Percentiles rank a stretch among this genome's conserved stretches.
Evolutionary conservation across 2,113 vertebrate genomes (phyloP).

Genomic region (Eulemur rufifrons): DNA sequence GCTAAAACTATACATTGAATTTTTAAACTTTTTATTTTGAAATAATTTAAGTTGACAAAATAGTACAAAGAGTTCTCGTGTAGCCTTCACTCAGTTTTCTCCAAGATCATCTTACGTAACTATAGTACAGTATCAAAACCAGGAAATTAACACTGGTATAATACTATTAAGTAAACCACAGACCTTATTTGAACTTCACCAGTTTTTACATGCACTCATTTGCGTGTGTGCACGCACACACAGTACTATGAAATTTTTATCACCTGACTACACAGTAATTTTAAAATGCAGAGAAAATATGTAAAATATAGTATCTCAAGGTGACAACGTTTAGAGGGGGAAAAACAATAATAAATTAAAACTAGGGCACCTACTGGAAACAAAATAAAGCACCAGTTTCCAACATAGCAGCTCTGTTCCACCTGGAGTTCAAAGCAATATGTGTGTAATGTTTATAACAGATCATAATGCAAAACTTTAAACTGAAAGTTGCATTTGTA

Average conservation of each 20-base stretch:
- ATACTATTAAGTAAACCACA: not conserved
- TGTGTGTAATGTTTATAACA: not conserved
- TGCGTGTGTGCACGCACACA: not conserved
- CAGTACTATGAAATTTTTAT: not conserved
- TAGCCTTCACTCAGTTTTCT: not conserved
- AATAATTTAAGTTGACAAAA: not conserved
- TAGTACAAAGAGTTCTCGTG: not conserved
- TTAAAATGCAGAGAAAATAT: conserved; percentile 1
- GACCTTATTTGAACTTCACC: not conserved
- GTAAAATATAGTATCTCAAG: not conserved
- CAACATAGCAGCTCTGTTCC: not conserved
- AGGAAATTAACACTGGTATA: not conserved
- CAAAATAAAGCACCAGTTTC: not conserved
- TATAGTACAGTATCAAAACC: not conserved
- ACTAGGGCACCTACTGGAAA: not conserved
- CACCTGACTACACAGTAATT: not conserved
- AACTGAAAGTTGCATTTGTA: not conserved
- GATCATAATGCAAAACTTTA: not conserved
- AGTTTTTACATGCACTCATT: not conserved
- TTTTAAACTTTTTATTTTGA: not conserved
- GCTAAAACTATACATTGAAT: not conserved
- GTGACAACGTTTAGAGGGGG: not conserved
- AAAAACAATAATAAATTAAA: not conserved
- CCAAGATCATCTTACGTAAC: not conserved
- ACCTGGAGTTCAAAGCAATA: not conserved